phyloP scores from a whole-genome alignment of 2,797 vertebrate species.

The Xerus rutilus region DNA sequence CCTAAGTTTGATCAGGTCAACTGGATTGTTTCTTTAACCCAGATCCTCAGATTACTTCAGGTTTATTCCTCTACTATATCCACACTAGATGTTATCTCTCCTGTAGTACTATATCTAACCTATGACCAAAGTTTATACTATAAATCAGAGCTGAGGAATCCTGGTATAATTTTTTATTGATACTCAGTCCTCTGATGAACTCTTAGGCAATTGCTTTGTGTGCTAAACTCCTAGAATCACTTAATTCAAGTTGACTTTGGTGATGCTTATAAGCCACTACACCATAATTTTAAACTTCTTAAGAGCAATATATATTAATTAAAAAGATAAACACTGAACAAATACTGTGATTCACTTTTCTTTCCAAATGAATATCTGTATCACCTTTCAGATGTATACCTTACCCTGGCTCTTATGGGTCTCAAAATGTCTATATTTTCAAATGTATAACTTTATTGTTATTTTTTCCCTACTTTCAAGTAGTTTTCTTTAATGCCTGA shows the following conservation, averaged over 20 bases:
- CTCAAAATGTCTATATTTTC: slow-evolving; percentile 48
- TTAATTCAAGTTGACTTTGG: slow-evolving; percentile 23
- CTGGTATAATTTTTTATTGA: not conserved
- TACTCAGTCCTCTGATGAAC: slow-evolving; percentile 25
- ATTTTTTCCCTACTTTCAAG: not conserved
- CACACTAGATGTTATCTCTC: not conserved
- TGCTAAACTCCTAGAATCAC: not conserved
- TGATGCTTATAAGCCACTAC: not conserved
- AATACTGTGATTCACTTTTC: slow-evolving; percentile 21
- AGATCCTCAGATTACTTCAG: slow-evolving; percentile 25
- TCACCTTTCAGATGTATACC: not conserved
- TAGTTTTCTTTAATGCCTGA: not conserved
- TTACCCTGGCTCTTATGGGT: slow-evolving; percentile 23
- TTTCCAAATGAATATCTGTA: slow-evolving; percentile 41
- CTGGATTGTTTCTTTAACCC: not conserved
- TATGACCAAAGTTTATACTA: not conserved
- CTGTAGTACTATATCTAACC: not conserved
- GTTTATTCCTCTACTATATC: not conserved
- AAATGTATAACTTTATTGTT: not conserved
- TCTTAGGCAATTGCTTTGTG: not conserved
- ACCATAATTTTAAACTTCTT: slow-evolving; percentile 40
- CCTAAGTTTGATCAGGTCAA: not conserved
- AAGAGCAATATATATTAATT: slow-evolving; percentile 38
- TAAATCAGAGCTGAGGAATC: not conserved
- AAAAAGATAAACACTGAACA: slow-evolving; percentile 18